These are phyloP conservation scores for Trachythela sp. DNA, from an alignment of 64 coral and sea anemone genomes.

Conservation along the genomic window DNA sequence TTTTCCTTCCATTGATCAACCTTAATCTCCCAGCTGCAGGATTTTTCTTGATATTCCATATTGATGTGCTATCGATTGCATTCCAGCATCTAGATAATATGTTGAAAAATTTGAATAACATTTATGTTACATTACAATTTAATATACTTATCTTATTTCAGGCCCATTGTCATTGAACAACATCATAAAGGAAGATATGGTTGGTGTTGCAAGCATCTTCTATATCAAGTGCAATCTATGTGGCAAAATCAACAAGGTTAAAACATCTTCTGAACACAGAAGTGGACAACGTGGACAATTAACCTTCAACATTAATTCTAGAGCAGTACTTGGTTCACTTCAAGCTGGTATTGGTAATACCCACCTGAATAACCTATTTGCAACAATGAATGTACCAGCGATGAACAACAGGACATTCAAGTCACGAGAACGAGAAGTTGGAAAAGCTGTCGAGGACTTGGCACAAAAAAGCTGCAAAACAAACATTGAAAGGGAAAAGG, in stretches of 20 bases:
- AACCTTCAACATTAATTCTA: constrained; percentile 24
- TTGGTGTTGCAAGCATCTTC: not conserved
- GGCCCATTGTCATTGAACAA: not conserved
- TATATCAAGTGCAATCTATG: not conserved
- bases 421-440: constrained; percentile 46
- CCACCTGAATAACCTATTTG: constrained; percentile 40
- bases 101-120: too few species aligned
- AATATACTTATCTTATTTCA: not conserved
- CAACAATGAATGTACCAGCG: constrained; percentile 60
- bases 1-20: too few species aligned
- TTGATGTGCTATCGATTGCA: too few species aligned
- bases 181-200: not conserved
- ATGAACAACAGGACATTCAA: constrained; percentile 51
- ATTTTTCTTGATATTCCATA: too few species aligned
- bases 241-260: not conserved
- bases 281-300: not conserved
- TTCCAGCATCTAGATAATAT: too few species aligned
- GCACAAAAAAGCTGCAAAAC: constrained; percentile 50
- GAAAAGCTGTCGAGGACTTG: constrained; percentile 41
- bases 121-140: not conserved
- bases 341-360: constrained; percentile 55
- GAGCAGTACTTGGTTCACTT: constrained; percentile 46
- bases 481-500: not conserved
- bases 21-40: too few species aligned
- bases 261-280: not conserved